These are phyloP conservation scores for Miichthys miiuy DNA, from an alignment of 2,797 vertebrate genomes.

Conservation along the genomic window DNA sequence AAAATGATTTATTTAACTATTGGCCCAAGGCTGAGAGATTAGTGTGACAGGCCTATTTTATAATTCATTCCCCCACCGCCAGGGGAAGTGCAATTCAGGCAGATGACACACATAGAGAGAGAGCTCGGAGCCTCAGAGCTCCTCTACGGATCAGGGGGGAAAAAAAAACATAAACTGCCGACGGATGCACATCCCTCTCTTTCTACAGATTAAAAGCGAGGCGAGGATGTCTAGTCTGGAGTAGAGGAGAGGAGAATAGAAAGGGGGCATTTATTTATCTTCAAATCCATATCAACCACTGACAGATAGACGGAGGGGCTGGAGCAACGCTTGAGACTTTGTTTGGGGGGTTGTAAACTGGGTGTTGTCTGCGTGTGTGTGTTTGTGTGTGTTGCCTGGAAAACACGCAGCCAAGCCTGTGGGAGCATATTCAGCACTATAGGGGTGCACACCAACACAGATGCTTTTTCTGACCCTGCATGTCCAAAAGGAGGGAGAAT, in stretches of 20 bases:
- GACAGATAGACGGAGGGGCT: slow-evolving; percentile 62
- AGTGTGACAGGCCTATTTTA: slow-evolving; percentile 85
- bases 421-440: slow-evolving; percentile 71
- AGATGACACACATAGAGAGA: slow-evolving; percentile 78
- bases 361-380: slow-evolving; percentile 47
- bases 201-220: slow-evolving; percentile 78
- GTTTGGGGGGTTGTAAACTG: slow-evolving; percentile 58
- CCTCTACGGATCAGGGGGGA: slow-evolving; percentile 52
- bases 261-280: slow-evolving; percentile 75
- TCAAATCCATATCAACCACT: slow-evolving; percentile 76
- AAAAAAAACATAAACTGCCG: slow-evolving; percentile 67
- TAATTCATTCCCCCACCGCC: slow-evolving; percentile 84
- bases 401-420: slow-evolving; percentile 64
- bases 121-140: slow-evolving; percentile 67
- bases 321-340: slow-evolving; percentile 55
- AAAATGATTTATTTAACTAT: slow-evolving; percentile 87
- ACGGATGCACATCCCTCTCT: slow-evolving; percentile 76
- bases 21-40: slow-evolving; percentile 83
- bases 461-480: slow-evolving; percentile 75
- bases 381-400: slow-evolving; percentile 28
- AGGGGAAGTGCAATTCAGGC: slow-evolving; percentile 81
- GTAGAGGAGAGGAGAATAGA: slow-evolving; percentile 60
- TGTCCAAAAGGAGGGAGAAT: slow-evolving; percentile 67
- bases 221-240: slow-evolving; percentile 69
- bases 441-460: slow-evolving; percentile 69